phyloP scores from a whole-genome alignment of 2,888 invertebrate species.

The Hydriomena furcata region DNA sequence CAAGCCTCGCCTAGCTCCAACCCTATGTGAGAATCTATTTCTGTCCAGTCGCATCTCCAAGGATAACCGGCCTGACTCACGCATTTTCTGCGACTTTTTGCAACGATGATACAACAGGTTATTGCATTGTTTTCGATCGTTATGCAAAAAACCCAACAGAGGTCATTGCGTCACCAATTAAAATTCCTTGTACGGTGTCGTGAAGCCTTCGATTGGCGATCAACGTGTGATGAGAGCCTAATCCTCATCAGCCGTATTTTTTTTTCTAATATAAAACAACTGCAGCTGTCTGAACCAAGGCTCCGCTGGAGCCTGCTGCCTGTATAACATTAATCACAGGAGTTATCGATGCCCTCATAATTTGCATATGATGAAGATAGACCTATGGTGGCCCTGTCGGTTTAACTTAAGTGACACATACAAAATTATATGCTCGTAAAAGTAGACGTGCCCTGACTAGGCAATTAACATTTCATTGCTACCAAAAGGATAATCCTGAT shows the following conservation, averaged over 20 bases:
- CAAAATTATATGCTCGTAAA: conserved; percentile 7
- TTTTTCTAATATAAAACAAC: conserved; percentile 1
- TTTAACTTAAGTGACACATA: background rate
- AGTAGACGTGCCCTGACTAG: conserved; percentile 21
- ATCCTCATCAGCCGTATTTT: background rate
- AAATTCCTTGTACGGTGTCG: conserved; percentile 51
- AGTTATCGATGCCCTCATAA: too few species aligned
- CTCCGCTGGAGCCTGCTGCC: too few species aligned
- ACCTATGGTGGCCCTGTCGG: background rate
- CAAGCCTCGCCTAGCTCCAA: conserved; percentile 25
- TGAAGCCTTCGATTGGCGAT: conserved; percentile 47
- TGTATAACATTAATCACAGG: too few species aligned
- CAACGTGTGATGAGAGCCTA: conserved; percentile 12
- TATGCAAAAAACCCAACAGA: conserved; percentile 60
- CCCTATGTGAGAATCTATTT: conserved; percentile 29
- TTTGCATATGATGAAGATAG: too few species aligned
- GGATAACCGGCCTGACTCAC: conserved; percentile 51
- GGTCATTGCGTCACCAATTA: conserved; percentile 71
- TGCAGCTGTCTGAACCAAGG: background rate
- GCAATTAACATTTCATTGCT: conserved; percentile 27
- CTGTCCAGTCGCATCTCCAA: conserved; percentile 35
- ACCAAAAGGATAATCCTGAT: conserved; percentile 26
- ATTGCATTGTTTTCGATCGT: conserved; percentile 58
- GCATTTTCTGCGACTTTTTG: conserved; percentile 37
- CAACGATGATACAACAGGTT: conserved; percentile 55